Evolutionary conservation across 2,888 invertebrate genomes (phyloP).

Genomic region (Lysandra coridon): DNA sequence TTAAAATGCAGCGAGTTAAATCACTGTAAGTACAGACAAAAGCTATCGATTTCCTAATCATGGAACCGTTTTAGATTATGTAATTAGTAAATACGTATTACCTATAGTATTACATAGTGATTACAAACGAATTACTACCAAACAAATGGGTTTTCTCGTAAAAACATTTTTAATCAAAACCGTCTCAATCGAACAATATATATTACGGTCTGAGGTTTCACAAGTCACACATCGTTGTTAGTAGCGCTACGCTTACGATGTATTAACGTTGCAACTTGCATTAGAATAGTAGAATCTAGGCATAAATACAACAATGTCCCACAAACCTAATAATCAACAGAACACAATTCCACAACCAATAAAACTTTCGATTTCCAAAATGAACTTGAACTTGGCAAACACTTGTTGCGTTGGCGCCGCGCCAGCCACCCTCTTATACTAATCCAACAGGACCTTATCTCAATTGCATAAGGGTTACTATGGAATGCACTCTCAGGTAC

Average conservation of each 20-base stretch:
- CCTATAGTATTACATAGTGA: no score
- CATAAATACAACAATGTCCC: background rate
- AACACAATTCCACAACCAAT: constrained; percentile 7
- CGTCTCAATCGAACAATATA: background rate
- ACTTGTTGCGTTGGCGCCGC: constrained; percentile 50
- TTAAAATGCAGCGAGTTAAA: no score
- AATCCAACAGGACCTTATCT: background rate
- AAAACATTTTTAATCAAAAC: background rate
- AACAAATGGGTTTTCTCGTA: no score
- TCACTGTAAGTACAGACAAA: no score
- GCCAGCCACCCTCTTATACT: constrained; percentile 41
- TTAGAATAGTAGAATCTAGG: background rate
- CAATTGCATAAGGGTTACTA: background rate
- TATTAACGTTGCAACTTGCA: no score
- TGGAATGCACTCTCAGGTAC: background rate
- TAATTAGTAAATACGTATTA: no score
- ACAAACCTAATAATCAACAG: background rate
- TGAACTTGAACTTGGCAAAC: constrained; percentile 47
- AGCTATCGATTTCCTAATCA: no score
- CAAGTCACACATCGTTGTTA: no score
- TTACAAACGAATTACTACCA: no score
- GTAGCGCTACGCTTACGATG: no score
- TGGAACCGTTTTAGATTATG: no score
- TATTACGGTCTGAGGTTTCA: no score
- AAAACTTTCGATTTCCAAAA: constrained; percentile 30